Conservation (phyloP, 2,113 vertebrate genomes). For the Eubucco bourcierii region DNA sequence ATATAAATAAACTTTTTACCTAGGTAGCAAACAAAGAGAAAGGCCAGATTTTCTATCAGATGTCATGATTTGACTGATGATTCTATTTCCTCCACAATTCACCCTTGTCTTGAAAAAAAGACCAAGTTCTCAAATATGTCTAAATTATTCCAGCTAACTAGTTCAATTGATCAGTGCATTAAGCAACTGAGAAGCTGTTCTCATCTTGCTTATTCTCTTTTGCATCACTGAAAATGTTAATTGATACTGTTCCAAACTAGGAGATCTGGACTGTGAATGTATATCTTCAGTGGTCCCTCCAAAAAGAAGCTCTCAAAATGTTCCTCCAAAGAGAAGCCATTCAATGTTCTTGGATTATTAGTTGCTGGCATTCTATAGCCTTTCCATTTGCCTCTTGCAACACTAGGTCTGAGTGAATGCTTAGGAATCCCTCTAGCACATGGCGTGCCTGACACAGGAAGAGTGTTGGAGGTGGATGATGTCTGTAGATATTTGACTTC, state of each 20-base stretch:
- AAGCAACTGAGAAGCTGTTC: neutral
- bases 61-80: neutral
- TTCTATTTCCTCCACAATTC: neutral
- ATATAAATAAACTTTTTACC: conserved; percentile 34
- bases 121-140: neutral
- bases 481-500: neutral
- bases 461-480: neutral
- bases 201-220: neutral
- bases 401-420: neutral
- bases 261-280: neutral
- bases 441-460: neutral
- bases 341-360: neutral
- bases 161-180: neutral
- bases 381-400: neutral
- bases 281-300: neutral
- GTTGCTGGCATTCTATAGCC: neutral
- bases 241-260: neutral
- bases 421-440: neutral
- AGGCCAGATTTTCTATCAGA: neutral
- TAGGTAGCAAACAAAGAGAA: conserved; percentile 31
- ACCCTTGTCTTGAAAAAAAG: neutral
- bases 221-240: neutral
- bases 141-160: neutral
- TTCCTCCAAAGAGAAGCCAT: neutral
- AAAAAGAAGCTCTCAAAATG: neutral